Evolutionary conservation across 2,888 invertebrate species (phyloP), one percentile per base, ranked within the genome.

Genomic region (Nebria brevicollis): DNA sequence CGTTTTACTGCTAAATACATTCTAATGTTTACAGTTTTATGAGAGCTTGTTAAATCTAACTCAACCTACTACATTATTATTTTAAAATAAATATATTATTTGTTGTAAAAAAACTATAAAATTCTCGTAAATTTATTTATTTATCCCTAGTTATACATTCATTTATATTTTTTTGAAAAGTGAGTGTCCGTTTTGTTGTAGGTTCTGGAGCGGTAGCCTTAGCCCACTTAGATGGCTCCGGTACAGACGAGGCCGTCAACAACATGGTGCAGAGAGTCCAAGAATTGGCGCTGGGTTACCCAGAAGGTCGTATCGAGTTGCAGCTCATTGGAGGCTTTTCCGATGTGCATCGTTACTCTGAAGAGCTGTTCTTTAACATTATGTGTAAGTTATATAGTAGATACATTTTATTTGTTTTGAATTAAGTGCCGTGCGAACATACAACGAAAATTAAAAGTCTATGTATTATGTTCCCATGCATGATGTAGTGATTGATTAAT

Each of bases 251-350:
- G 86, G 96, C 96, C 25, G 94, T 96, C 0, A 91, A 94, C 81
- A 93, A 94, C 66, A 95, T 97, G 95, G 93, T 97, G 66, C 92
- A 94, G 77, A 92, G 95, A 85, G 95, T 97, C n/a, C 96, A 96
- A 87, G 96, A 96, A 86, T 90, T 97, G 82, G 95, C 96, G 6
- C 90, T 94, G 66, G 96, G 96, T 65, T 96, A 95, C 89, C 95
- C 96, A 1, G 96, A 96, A 87, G 96, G 97, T 68, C 92, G 97
- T 84, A 92, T 97, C 78, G 97, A 98, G 89, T 91, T 98, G 84
- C 97, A 97, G 88, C 91, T 98, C 83, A 94, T 97, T 84, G 98
- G 98, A 82, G 98, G 97, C 70, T 98, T 96, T 90, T 94, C 94
- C 83, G 98, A 98, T 90, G 93, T 94, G 2, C 94, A 95, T 86